Percentiles rank a stretch among this genome's conserved stretches.
Conservation (phyloP, 53 echinoderm and acorn worm genomes). For the Antedon mediterranea region DNA sequence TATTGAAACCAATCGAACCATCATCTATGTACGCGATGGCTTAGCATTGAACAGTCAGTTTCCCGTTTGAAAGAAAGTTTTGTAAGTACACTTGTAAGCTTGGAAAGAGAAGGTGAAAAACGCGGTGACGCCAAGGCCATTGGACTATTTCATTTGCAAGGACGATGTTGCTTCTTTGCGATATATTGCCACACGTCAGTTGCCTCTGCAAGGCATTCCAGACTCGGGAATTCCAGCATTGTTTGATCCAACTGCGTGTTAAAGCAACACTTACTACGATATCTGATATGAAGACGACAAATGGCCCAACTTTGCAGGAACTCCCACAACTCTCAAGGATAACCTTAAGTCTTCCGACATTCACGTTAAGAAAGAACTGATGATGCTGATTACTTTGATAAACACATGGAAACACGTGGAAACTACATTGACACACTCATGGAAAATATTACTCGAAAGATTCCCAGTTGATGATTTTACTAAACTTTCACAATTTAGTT, state of each 20-base stretch:
- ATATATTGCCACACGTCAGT: conserved; percentile 34
- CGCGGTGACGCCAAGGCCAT: conserved; percentile 30
- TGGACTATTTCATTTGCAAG: conserved; percentile 25
- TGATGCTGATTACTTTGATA: not conserved
- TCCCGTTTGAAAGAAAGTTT: not conserved
- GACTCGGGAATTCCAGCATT: not conserved
- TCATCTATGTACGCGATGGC: conserved; percentile 37
- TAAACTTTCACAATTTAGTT: not conserved
- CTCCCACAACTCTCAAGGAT: not conserved
- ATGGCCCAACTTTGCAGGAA: not conserved
- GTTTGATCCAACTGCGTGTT: not conserved
- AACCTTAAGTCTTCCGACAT: not conserved
- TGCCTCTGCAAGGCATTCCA: no score
- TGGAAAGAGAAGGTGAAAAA: conserved; percentile 34
- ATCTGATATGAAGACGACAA: not conserved
- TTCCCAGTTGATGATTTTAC: not conserved
- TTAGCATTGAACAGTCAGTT: conserved; percentile 22
- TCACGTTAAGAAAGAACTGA: not conserved
- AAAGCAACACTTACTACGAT: not conserved
- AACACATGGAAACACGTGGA: no score
- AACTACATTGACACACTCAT: no score
- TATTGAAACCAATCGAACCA: no score
- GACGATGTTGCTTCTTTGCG: conserved; percentile 33
- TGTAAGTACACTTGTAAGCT: not conserved
- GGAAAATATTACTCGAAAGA: not conserved